These are phyloP conservation scores for Incurvaria masculella DNA, from an alignment of 2,888 invertebrate species.

Conservation along the genomic window DNA sequence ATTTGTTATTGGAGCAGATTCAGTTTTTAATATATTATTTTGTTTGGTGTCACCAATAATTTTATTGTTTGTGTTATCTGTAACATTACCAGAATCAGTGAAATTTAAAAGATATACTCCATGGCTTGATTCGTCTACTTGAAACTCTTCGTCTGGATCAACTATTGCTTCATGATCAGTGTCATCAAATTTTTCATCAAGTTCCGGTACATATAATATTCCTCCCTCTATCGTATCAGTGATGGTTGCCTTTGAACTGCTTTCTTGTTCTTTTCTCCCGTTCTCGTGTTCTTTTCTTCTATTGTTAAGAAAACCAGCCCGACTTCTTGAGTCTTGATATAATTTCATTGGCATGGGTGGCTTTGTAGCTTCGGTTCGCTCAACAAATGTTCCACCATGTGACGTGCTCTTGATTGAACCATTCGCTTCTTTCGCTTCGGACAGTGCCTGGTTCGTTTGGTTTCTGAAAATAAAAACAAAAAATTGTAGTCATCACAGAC, in stretches of 20 bases:
- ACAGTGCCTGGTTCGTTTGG: slow-evolving; percentile 45
- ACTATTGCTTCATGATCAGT: slow-evolving; percentile 43
- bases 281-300: slow-evolving; percentile 31
- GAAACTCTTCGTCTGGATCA: slow-evolving; percentile 53
- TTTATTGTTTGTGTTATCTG: slow-evolving; percentile 29
- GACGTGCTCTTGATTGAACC: slow-evolving; percentile 39
- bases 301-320: slow-evolving; percentile 41
- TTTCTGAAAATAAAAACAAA: slow-evolving; percentile 32
- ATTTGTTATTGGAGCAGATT: slow-evolving; percentile 18
- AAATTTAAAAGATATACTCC: slow-evolving; percentile 50
- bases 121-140: slow-evolving; percentile 54
- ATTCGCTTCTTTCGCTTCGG: slow-evolving; percentile 42
- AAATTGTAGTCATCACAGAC: slow-evolving; percentile 5
- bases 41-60: slow-evolving; percentile 23
- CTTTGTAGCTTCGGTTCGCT: neutral
- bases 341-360: slow-evolving; percentile 19
- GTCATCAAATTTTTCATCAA: slow-evolving; percentile 34
- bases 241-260: slow-evolving; percentile 23
- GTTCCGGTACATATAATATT: slow-evolving; percentile 45
- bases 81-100: slow-evolving; percentile 44
- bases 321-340: slow-evolving; percentile 38
- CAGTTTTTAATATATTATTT: slow-evolving; percentile 21
- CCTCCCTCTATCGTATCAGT: slow-evolving; percentile 30
- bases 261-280: slow-evolving; percentile 25
- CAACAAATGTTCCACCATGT: slow-evolving; percentile 34